A percentile compares a stretch with the other conserved stretches of the same genome.
Evolutionary conservation across 1,140 invertebrate species (phyloP).

Genomic region (Drosophila parabipectinata): DNA sequence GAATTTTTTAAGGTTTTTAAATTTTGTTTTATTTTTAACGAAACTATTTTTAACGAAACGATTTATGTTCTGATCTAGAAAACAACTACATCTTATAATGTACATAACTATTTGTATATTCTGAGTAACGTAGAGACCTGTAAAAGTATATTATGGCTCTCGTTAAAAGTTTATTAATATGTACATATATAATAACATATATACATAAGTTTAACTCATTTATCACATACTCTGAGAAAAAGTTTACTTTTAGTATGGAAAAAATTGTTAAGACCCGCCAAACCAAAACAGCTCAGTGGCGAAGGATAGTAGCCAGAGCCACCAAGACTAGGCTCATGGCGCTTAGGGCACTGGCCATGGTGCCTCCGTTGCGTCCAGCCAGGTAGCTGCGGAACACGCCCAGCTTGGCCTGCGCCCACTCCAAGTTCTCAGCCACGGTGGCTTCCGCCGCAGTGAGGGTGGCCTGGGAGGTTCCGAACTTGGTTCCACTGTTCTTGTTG

Average conservation of each 20-base stretch:
- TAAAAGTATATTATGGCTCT: too few species aligned
- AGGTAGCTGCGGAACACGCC: slow-evolving; percentile 59
- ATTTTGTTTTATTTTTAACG: background rate
- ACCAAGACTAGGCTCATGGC: slow-evolving; percentile 56
- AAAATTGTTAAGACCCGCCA: too few species aligned
- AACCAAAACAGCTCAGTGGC: slow-evolving; percentile 28
- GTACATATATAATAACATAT: too few species aligned
- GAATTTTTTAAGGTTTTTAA: background rate
- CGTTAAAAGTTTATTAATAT: too few species aligned
- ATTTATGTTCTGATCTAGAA: too few species aligned
- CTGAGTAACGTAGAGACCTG: too few species aligned
- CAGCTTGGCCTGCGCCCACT: slow-evolving; percentile 54
- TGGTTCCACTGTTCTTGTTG: slow-evolving; percentile 35
- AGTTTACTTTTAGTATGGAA: too few species aligned
- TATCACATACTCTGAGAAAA: too few species aligned
- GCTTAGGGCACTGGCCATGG: slow-evolving; percentile 52
- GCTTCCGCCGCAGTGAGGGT: slow-evolving; percentile 55
- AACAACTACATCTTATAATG: too few species aligned
- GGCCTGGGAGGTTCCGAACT: slow-evolving; percentile 57
- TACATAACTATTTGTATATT: too few species aligned
- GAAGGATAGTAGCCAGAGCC: slow-evolving; percentile 56
- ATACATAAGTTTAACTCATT: too few species aligned
- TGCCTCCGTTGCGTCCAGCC: slow-evolving; percentile 49
- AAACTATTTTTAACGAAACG: too few species aligned
- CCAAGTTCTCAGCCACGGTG: slow-evolving; percentile 56